Percentiles rank a stretch among this genome's conserved stretches.
phyloP scores from a whole-genome alignment of 2,113 vertebrate species.

The Alethe diademata region DNA sequence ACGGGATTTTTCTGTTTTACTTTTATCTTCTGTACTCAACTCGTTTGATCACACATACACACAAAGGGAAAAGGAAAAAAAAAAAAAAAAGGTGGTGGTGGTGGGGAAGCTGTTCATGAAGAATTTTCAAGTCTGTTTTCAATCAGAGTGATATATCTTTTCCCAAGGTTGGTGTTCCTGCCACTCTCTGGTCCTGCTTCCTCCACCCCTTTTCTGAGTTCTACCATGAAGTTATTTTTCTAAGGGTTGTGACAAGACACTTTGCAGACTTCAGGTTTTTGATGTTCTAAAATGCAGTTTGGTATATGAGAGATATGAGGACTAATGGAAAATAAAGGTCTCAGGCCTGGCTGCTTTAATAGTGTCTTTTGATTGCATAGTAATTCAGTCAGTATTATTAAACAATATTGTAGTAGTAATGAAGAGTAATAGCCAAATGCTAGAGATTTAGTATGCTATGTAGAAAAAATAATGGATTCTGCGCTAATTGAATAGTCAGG shows the following conservation, averaged over 20 bases:
- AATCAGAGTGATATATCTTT: slow-evolving; percentile 44
- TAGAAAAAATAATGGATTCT: not conserved
- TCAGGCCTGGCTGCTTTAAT: not conserved
- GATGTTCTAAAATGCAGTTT: not conserved
- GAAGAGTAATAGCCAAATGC: not conserved
- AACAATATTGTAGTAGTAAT: not conserved
- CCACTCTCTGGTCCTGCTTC: not conserved
- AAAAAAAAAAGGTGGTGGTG: rapidly evolving
- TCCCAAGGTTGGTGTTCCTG: not conserved
- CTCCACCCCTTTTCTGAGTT: not conserved
- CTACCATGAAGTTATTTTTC: not conserved
- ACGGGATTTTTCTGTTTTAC: not conserved
- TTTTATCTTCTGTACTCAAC: not conserved
- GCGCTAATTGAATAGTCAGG: not conserved
- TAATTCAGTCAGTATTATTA: not conserved
- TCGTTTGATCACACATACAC: not conserved
- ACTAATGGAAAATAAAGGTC: not conserved
- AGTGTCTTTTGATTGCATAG: not conserved
- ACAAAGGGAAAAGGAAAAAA: not conserved
- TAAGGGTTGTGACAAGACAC: not conserved
- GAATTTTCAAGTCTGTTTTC: slow-evolving; percentile 64
- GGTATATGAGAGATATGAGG: not conserved
- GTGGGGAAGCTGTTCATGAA: not conserved
- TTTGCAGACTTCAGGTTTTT: slow-evolving; percentile 13
- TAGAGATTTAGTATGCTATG: not conserved